Evolutionary conservation across 2,888 invertebrate species (phyloP).

Genomic region (Serrognathus titanus): DNA sequence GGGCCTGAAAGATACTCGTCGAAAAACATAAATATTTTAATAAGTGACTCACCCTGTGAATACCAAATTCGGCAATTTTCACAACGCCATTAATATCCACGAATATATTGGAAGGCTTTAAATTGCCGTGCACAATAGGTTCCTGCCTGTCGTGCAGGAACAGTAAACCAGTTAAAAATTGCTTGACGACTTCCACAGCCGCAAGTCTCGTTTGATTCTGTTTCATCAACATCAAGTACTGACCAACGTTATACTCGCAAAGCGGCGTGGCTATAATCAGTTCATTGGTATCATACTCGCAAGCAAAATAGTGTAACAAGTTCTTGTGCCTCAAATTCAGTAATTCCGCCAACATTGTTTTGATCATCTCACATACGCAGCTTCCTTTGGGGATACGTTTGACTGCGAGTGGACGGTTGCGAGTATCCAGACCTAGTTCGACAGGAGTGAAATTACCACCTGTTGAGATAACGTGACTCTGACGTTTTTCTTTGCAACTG

Average conservation of each 20-base stretch:
- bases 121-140: slow-evolving; percentile 47
- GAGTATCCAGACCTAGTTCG: slow-evolving; percentile 41
- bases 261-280: slow-evolving; percentile 42
- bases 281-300: slow-evolving; percentile 38
- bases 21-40: background rate
- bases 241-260: slow-evolving; percentile 45
- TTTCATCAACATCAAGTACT: slow-evolving; percentile 40
- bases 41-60: slow-evolving; percentile 39
- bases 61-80: slow-evolving; percentile 47
- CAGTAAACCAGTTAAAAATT: slow-evolving; percentile 37
- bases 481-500: slow-evolving; percentile 30
- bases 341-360: slow-evolving; percentile 36
- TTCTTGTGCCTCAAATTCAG: slow-evolving; percentile 36
- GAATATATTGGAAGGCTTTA: slow-evolving; percentile 49
- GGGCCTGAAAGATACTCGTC: slow-evolving; percentile 29
- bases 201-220: slow-evolving; percentile 32
- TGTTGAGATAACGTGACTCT: slow-evolving; percentile 34
- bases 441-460: slow-evolving; percentile 45
- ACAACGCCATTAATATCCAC: slow-evolving; percentile 44
- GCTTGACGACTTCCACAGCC: slow-evolving; percentile 34
- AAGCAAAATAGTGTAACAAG: slow-evolving; percentile 39
- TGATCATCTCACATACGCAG: slow-evolving; percentile 33
- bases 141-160: slow-evolving; percentile 41
- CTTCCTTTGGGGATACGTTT: slow-evolving; percentile 33
- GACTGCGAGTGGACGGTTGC: slow-evolving; percentile 38